Evolutionary conservation across 1,140 invertebrate genomes (phyloP), one percentile per base, ranked within the genome.

Genomic region (Archivesica marissinica): DNA sequence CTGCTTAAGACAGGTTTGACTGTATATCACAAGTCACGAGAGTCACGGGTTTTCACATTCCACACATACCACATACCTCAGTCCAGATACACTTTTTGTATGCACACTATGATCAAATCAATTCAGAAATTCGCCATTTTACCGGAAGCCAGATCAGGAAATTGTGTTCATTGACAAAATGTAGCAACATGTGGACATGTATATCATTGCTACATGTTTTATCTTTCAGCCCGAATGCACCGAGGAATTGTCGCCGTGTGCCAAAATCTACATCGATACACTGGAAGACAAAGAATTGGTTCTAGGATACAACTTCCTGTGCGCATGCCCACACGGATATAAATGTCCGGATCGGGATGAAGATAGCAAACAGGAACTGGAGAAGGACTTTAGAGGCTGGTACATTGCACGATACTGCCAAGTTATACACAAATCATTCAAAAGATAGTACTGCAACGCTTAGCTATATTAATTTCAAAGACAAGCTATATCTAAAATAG

Each of bases 261-360:
- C 82, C 4, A 85, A 85, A 23, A 78, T 78, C 1, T 85, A 85
- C 47, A 50, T 85, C 11, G 72, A 77, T 25, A 59, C 41, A 25
- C 39, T 20, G 30, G 13, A 77, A n/a, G 50, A 41, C 6, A 64
- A 68, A 17, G 54, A 64, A 47, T 23, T 78, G 15, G 56, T 78
- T 20, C 33, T 66, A 6, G 82, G 82, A 23, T 85, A 85, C 44
- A 77, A 85, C 38, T 85, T 85, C 64, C 41, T 77, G 0, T 85
- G 82, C 82, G 72, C 82, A 85, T 85, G 82, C 74, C 61, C 82
- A 41, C 20, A 33, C 3, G 82, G 82, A 30, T 85, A 76, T 30
- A 85, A 78, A 52, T 85, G 82, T 64, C 82, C 82, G 59, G 81
- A 84, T 52, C 25, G 59, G 15, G 82, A 85, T 11, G 82, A 77